Conservation (phyloP, 1,140 invertebrate genomes). For the Parasteatoda tepidariorum region DNA sequence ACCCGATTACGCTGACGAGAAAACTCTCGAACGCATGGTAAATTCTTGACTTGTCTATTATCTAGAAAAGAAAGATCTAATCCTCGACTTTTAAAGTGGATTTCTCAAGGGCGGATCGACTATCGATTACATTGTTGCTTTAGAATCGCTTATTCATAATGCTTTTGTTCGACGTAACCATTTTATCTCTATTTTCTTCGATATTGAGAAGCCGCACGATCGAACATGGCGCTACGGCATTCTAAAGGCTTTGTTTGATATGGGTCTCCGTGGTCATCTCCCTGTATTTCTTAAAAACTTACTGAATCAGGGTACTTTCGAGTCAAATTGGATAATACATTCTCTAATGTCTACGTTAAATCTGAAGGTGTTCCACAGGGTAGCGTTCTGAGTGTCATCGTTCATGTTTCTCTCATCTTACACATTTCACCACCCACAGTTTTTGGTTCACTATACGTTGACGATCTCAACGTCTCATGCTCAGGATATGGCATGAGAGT, state of each 20-base stretch:
- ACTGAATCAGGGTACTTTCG: background rate
- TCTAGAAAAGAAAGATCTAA: slow-evolving; percentile 26
- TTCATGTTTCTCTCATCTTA: too few relatives aligned
- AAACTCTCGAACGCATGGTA: slow-evolving; percentile 54
- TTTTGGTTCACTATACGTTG: too few relatives aligned
- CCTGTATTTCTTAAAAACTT: slow-evolving; percentile 27
- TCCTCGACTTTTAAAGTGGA: slow-evolving; percentile 41
- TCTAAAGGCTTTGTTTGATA: too few relatives aligned
- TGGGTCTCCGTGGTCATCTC: too few relatives aligned
- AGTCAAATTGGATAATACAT: background rate
- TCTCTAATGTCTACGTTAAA: background rate
- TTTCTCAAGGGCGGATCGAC: slow-evolving; percentile 67
- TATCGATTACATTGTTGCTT: slow-evolving; percentile 65
- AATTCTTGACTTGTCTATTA: slow-evolving; percentile 25
- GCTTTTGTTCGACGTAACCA: too few relatives aligned
- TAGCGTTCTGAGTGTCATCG: slow-evolving; percentile 33
- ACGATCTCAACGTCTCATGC: too few relatives aligned
- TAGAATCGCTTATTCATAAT: too few relatives aligned
- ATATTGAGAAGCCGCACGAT: slow-evolving; percentile 65
- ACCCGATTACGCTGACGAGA: slow-evolving; percentile 57
- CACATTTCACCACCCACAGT: background rate
- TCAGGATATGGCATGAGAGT: background rate
- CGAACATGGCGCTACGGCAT: too few relatives aligned
- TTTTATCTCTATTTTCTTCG: too few relatives aligned
- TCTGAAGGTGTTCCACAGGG: too few relatives aligned